Percentiles rank a stretch among this genome's conserved stretches.
These are phyloP conservation scores for Crenuchus spilurus DNA, from an alignment of 2,797 vertebrate species.

Conservation along the genomic window DNA sequence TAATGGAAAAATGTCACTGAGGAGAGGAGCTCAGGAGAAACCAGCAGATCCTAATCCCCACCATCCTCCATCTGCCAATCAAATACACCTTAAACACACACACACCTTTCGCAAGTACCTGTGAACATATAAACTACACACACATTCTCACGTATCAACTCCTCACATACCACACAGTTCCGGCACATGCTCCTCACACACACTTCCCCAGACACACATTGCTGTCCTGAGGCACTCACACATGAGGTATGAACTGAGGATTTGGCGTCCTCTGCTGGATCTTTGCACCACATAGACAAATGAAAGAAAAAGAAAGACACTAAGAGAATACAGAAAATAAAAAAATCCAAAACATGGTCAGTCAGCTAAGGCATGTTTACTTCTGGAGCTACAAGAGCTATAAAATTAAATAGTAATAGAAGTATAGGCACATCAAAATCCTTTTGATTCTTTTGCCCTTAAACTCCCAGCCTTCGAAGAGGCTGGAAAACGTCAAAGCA, in stretches of 20 bases:
- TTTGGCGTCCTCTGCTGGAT: conserved; percentile 50
- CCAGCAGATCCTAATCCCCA: conserved; percentile 22
- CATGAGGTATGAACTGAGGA: not conserved
- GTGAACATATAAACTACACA: conserved; percentile 11
- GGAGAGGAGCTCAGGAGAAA: conserved; percentile 35
- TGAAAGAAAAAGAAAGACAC: too few species aligned
- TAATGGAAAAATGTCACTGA: conserved; percentile 52
- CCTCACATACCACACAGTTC: conserved; percentile 10
- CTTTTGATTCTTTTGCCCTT: too few species aligned
- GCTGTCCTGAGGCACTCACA: not conserved
- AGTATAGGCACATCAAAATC: too few species aligned
- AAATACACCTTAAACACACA: conserved; percentile 13
- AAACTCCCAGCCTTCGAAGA: too few species aligned
- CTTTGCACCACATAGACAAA: not conserved
- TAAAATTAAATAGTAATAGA: too few species aligned
- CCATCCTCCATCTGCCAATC: conserved; percentile 51
- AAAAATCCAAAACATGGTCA: too few species aligned
- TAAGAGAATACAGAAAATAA: too few species aligned
- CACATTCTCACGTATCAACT: not conserved
- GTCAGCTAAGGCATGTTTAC: too few species aligned
- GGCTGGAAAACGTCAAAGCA: not conserved
- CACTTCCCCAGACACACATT: not conserved
- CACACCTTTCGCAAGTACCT: conserved; percentile 12
- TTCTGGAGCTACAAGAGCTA: too few species aligned
- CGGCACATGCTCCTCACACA: not conserved